Evolutionary conservation across 2,888 invertebrate genomes (phyloP), one percentile per base, ranked within the genome.

Genomic region (Nomada ruficornis): DNA sequence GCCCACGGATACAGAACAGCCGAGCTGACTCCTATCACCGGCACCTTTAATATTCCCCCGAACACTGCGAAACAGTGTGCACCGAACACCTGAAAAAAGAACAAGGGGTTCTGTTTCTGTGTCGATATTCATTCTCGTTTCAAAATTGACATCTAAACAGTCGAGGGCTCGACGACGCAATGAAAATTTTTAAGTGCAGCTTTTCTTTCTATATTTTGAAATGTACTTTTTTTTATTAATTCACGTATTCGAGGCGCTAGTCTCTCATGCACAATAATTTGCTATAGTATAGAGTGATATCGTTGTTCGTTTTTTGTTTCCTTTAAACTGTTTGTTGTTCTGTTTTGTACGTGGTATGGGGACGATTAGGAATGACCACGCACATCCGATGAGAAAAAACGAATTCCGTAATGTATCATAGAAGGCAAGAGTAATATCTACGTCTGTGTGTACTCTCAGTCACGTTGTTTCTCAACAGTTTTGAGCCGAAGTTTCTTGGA

Each of bases 21-120:
- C 0, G 91, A 89, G 50, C 87, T 87, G 0, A 88, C 62, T 0
- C 89, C 92, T 4, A 93, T 84, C 9, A 91, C 77, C 0, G 93
- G 93, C 1, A 92, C 84, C 7, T 90, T 88, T 4, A 90, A 82
- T 13, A 91, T 72, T 62, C 89, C 80, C 3, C 92, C 91, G 5
- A 93, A 52, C 0, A 90, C 88, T 2, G 88, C 84, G 63, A 87
- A 92, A 76, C 93, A 92, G 0, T 90, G 88, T 0, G 91, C 91
- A 0, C 89, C 88, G 44, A 93, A 92, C 4, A 91, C 76, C 92
- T 67, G 87, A 76, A 76, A 64, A n/a, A 57, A n/a, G 2, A 13
- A 5, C 10, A 13, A 2, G 0, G 13, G 3, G 2, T 3, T 23
- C 4, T 18, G 9, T n/a, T 26, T 2, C 15, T 23, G 2, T 9